Base-by-base conservation (phyloP, 2,888 invertebrate species). In the Acronicta leporina region DNA sequence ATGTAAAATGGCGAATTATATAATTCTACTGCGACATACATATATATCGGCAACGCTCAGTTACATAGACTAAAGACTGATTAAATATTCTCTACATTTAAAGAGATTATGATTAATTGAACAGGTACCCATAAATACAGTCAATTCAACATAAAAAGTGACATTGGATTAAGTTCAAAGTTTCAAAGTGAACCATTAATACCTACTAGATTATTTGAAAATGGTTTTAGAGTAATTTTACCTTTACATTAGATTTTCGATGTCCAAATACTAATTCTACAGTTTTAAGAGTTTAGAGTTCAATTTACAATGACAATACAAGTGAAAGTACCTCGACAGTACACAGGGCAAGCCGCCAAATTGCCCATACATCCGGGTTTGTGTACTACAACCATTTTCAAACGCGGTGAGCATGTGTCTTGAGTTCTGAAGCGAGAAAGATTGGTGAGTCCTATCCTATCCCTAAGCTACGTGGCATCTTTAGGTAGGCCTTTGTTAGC, bases 371-470 rank as follows among this genome's bases (percentile, higher is more conserved):
- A 89, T 65, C 78, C 82, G 40, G 89, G 87, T 58, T 85, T 78
- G 67, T 92, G 94, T 43, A 92, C 83, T 55, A 93, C 87, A 47
- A 93, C 73, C 92, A 92, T 93, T 87, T 91, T 91, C 85, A 89
- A 77, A 65, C 80, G 82, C 41, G 88, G 84, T 20, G 83, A 68
- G 35, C 49, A 63, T 15, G 68, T 47, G 42, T 85, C 84, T 67
- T 82, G 82, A 69, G 77, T 77, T 87, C 92, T 92, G 87, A 75
- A 89, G 91, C 86, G 86, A 91, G 81, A 91, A 89, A 89, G 86
- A 65, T 87, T 91, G 90, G 89, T 90, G 90, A 92, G 87, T 73
- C 72, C 76, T 65, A 50, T 38, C 13, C 38, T 38, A 38, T n/a
- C n/a, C n/a, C 10, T 11, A 11, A 11, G 2, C 33, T 11, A 33